phyloP scores from a whole-genome alignment of 2,797 vertebrate genomes.

The Carduelis carduelis region DNA sequence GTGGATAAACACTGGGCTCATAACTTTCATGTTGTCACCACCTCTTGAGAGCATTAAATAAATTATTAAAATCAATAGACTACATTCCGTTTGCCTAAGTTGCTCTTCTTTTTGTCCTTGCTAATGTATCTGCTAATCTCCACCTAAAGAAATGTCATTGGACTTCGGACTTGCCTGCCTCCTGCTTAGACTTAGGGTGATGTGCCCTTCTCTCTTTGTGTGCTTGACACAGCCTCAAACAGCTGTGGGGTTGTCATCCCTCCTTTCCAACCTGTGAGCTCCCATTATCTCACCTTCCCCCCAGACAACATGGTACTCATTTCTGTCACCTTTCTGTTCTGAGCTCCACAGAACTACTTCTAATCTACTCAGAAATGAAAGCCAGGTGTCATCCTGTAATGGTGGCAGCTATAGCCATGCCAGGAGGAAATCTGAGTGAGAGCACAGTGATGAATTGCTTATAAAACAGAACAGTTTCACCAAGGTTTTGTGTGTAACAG shows the following conservation, averaged over 20 bases:
- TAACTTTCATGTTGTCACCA: neutral
- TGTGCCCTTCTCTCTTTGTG: neutral
- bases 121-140: neutral
- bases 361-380: neutral
- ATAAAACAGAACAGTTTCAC: neutral
- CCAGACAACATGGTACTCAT: accelerated
- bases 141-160: neutral
- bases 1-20: neutral
- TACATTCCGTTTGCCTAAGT: neutral
- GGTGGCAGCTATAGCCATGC: neutral
- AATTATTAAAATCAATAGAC: neutral
- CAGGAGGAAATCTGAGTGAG: neutral
- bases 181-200: neutral
- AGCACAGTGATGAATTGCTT: neutral
- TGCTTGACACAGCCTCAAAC: neutral
- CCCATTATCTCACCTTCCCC: neutral
- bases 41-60: neutral
- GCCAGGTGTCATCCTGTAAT: neutral
- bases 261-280: neutral
- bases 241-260: neutral
- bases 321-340: neutral
- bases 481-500: neutral
- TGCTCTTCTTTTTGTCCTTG: neutral
- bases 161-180: neutral
- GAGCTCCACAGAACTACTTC: neutral